Evolutionary conservation across 2,113 vertebrate species (phyloP).

Genomic region (Corythaixoides concolor): DNA sequence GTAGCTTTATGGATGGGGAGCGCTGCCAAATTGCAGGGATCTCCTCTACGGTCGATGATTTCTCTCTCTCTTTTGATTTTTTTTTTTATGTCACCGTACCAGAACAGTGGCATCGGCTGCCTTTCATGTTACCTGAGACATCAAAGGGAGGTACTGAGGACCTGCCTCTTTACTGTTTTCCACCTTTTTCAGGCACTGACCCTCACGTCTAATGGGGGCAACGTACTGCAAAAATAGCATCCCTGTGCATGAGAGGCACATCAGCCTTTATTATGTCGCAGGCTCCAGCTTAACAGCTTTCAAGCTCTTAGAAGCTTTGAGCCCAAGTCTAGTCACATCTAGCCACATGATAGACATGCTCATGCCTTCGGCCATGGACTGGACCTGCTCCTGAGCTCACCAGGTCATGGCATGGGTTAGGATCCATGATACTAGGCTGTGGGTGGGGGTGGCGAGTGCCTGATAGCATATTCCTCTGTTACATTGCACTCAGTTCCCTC

Average conservation of each 20-base stretch:
- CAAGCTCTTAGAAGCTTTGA: background rate
- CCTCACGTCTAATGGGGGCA: background rate
- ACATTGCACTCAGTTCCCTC: background rate
- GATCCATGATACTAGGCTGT: accelerated
- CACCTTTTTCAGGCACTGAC: background rate
- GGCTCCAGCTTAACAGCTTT: background rate
- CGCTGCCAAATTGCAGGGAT: slow-evolving; percentile 1
- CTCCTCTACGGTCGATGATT: background rate
- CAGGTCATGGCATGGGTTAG: background rate
- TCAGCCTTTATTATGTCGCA: accelerated
- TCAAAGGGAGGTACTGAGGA: background rate
- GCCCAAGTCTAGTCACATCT: background rate
- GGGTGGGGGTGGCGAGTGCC: background rate
- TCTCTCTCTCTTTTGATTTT: background rate
- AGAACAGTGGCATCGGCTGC: background rate
- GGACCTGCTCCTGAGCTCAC: background rate
- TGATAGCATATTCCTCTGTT: accelerated
- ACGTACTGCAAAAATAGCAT: background rate
- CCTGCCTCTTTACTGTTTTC: background rate
- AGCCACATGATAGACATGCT: background rate
- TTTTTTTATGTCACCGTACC: background rate
- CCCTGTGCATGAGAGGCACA: accelerated
- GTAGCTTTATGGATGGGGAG: background rate
- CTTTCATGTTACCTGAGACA: background rate
- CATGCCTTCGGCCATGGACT: accelerated